A percentile compares a stretch with the other conserved stretches of the same genome.
These are phyloP conservation scores for Psammodynastes pulverulentus DNA, from an alignment of 2,113 vertebrate species.

Conservation along the genomic window DNA sequence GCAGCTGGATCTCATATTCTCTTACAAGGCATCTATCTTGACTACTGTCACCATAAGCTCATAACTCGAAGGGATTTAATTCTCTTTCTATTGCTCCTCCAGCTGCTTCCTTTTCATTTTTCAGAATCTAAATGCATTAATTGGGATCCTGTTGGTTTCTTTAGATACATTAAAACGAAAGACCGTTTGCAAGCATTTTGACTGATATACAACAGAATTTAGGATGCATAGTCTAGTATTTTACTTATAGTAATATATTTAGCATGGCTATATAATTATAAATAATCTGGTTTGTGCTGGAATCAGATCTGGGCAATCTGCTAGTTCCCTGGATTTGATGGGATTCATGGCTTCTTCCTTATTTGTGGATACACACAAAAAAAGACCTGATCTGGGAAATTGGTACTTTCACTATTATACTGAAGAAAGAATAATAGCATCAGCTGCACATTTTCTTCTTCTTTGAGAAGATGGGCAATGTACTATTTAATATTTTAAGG, in stretches of 20 bases:
- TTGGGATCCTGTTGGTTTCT: not conserved
- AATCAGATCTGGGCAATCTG: not conserved
- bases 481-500: not conserved
- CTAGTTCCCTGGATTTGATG: not conserved
- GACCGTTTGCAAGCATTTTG: not conserved
- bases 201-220: not conserved
- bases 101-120: not conserved
- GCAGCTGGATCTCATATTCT: not conserved
- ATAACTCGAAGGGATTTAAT: not conserved
- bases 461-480: not conserved
- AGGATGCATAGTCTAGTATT: not conserved
- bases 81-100: not conserved
- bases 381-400: not conserved
- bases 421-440: not conserved
- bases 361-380: not conserved
- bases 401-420: not conserved
- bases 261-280: not conserved
- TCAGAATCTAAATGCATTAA: not conserved
- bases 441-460: not conserved
- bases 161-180: not conserved
- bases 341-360: not conserved
- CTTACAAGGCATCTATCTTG: constrained; percentile 2
- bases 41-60: not conserved
- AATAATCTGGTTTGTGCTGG: not conserved
- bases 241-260: not conserved